Base-by-base conservation (phyloP, 2,888 invertebrate genomes). In the Papilio demoleus region DNA sequence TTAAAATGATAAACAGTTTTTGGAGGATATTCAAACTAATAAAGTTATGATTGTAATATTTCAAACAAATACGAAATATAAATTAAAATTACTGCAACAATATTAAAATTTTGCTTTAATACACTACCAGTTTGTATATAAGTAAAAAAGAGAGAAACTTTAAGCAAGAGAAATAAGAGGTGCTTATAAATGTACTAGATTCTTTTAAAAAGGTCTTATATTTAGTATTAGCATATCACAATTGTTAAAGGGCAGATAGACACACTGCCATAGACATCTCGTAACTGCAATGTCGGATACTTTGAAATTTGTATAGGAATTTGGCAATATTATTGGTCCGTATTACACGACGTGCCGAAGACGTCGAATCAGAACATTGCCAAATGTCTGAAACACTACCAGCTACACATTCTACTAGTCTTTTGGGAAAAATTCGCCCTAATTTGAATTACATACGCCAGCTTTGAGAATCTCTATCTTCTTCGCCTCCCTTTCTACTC, bases 391-490 rank as follows among this genome's bases (percentile, higher is more conserved):
- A 42, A 0, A 8, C 9, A 2, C 42, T 42, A 17, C 17, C 1
- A 17, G 40, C 8, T n/a, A n/a, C 2, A 6, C 4, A 17, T 17
- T 8, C 17, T 17, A 42, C 1, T 17, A 42, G 17, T 4, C 40
- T n/a, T 40, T 40, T 40, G 4, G 5, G 4, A 3, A 14, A 38
- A 2, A 38, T 12, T 14, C 31, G 27, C 11, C 27, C 14, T 31
- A 6, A 11, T n/a, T n/a, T n/a, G n/a, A n/a, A n/a, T n/a, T 47
- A 76, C 84, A 78, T 73, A 90, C 92, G 0, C 90, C 89, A 72
- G 81, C 72, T 74, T 87, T 91, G 12, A 92, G 74, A 0, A 88
- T 75, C 0, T 86, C 80, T 45, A 92, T 68, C 68, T 83, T 87
- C 0, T 71, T 73, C 3, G 80, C 77, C 70, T 91, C 90, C 42